A percentile compares a stretch with the other conserved stretches of the same genome.
Evolutionary conservation across 2,888 invertebrate species (phyloP).

Genomic region (Ochlodes sylvanus): DNA sequence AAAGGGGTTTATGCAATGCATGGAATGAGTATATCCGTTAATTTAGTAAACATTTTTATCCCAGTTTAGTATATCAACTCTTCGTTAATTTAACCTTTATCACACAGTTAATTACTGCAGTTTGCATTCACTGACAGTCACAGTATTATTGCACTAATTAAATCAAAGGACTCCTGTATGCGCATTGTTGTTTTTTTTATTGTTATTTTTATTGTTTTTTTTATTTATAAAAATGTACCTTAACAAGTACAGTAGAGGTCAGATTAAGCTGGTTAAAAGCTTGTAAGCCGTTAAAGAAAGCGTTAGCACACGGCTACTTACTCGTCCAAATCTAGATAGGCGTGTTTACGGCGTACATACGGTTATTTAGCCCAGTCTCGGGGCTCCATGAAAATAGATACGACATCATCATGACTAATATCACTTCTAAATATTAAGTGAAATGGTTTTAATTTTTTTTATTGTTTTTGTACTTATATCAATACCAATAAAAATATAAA

Average conservation of each 20-base stretch:
- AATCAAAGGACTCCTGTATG: not conserved
- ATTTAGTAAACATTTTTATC: slow-evolving; percentile 10
- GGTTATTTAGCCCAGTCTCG: not conserved
- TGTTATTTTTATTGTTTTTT: not conserved
- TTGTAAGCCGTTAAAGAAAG: slow-evolving; percentile 58
- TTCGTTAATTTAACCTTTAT: slow-evolving; percentile 1
- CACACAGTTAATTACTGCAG: not conserved
- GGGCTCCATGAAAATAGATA: slow-evolving; percentile 1
- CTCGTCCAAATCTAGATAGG: slow-evolving; percentile 17
- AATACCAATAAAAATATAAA: too few species aligned
- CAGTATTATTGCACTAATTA: not conserved
- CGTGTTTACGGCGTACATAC: slow-evolving; percentile 30
- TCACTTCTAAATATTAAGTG: too few species aligned
- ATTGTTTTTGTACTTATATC: too few species aligned
- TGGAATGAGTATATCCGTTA: slow-evolving; percentile 20
- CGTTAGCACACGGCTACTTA: slow-evolving; percentile 37
- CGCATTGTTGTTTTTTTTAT: too few species aligned
- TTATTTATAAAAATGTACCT: slow-evolving; percentile 4
- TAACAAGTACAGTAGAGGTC: slow-evolving; percentile 21
- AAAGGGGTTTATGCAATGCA: slow-evolving; percentile 35
- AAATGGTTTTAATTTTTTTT: not conserved
- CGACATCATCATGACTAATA: slow-evolving; percentile 19
- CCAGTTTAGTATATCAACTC: slow-evolving; percentile 11
- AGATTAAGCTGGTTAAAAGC: slow-evolving; percentile 48
- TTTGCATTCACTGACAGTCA: not conserved